A percentile compares a stretch with the other conserved stretches of the same genome.
phyloP scores from a whole-genome alignment of 2,888 invertebrate genomes.

The Philhelius pedissequus region DNA sequence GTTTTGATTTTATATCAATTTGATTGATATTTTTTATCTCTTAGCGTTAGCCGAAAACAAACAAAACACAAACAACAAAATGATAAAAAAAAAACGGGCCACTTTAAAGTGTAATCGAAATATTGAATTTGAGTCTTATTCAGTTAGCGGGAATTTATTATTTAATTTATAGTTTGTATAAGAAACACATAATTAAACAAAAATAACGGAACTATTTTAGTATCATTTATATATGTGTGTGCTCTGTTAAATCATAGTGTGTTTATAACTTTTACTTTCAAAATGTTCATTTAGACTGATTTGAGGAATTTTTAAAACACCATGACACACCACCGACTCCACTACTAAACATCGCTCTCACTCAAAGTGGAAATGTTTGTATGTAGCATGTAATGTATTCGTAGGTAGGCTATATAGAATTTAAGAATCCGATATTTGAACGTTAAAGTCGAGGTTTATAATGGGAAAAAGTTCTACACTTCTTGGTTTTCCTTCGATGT shows the following conservation, averaged over 20 bases:
- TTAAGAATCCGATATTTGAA: slow-evolving; percentile 32
- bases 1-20: slow-evolving; percentile 31
- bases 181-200: slow-evolving; percentile 27
- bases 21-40: slow-evolving; percentile 30
- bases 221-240: too few relatives aligned
- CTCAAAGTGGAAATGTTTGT: neutral
- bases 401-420: neutral
- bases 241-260: slow-evolving; percentile 52
- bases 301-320: slow-evolving; percentile 35
- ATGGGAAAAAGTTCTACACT: slow-evolving; percentile 34
- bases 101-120: slow-evolving; percentile 14
- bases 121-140: slow-evolving; percentile 3
- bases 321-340: neutral
- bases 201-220: slow-evolving; percentile 30
- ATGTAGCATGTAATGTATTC: neutral
- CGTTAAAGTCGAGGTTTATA: neutral
- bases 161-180: neutral
- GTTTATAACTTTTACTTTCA: slow-evolving; percentile 44
- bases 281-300: slow-evolving; percentile 54
- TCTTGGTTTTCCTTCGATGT: slow-evolving; percentile 43
- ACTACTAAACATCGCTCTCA: slow-evolving; percentile 30
- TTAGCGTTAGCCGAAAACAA: slow-evolving; percentile 11
- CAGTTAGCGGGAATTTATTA: slow-evolving; percentile 32
- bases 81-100: slow-evolving; percentile 11
- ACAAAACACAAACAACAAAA: slow-evolving; percentile 17